Base-by-base conservation (phyloP, 2,113 vertebrate species). In the Serinus canaria region DNA sequence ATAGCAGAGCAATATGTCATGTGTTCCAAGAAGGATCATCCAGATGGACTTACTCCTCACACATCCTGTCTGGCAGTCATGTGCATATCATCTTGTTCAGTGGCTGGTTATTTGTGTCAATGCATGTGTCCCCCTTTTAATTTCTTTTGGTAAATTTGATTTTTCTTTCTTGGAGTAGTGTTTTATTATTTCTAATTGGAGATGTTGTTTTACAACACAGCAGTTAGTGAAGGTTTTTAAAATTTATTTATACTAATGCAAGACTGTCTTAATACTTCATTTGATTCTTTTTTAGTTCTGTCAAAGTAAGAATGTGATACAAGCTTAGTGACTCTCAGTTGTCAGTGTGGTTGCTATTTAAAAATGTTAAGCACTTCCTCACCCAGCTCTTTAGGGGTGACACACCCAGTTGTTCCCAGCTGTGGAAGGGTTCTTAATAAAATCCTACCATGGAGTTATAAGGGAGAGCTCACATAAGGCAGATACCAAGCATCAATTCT, bases 261-360 rank as follows among this genome's bases (percentile, higher is more conserved):
- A 59, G 35, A 6, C 74, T 87, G 15, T 47, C 46, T 50, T 85
- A 79, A 60, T 70, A 31, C 83, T 94, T 83, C 2, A 53, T 77
- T 46, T 79, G 31, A 76, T 79, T 64, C 4, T 83, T 52, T 66
- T 66, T 88, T 80, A 73, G 11, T 68, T 73, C 20, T 89, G 16
- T 86, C 80, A 43, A 69, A 93, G 63, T 66, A 92, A 95, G 77
- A 92, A 56, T 70, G 92, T 80, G 96, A 85, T 72, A 79, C 7
- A 73, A 96, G 83, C 87, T 81, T 39, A 87, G 70, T 37, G 67
- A 90, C 60, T 84, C 79, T 88, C 77, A 92, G 92, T 95, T 98
- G 95, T 94, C 92, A 90, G n/a, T 67, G n/a, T 24, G 37, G 82
- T 95, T 97, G 21, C 96, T 97, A 88, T 97, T 98, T 97, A 67